A percentile compares a stretch with the other conserved stretches of the same genome.
Evolutionary conservation across 2,888 invertebrate genomes (phyloP).

Genomic region (Emmelina monodactyla): DNA sequence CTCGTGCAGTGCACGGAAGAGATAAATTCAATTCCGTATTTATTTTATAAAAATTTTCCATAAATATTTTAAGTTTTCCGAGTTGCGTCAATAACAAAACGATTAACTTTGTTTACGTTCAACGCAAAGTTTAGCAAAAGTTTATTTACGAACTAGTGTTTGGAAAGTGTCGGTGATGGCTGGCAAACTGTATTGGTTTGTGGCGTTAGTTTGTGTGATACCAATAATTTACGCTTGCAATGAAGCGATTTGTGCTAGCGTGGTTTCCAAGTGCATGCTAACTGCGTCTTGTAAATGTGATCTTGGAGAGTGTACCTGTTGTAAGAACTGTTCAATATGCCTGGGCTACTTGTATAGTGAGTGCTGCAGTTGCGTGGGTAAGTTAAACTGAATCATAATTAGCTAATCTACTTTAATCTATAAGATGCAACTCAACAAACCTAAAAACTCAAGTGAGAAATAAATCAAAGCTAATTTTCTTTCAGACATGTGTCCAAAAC

Average conservation of each 20-base stretch:
- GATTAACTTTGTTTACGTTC: too few species aligned
- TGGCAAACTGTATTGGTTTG: conserved; percentile 34
- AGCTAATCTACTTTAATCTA: too few species aligned
- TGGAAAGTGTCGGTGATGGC: conserved; percentile 32
- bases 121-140: too few species aligned
- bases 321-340: conserved; percentile 92
- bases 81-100: too few species aligned
- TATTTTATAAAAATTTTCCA: too few species aligned
- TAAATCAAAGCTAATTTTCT: too few species aligned
- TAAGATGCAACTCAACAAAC: too few species aligned
- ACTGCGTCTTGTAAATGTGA: conserved; percentile 97
- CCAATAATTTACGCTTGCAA: conserved; percentile 73
- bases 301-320: conserved; percentile 90
- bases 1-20: too few species aligned
- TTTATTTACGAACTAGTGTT: neutral
- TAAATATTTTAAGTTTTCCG: too few species aligned
- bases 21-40: too few species aligned
- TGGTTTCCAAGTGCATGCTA: conserved; percentile 95
- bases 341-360: conserved; percentile 88
- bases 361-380: conserved; percentile 97
- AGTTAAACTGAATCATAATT: conserved; percentile 41
- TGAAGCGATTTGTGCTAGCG: conserved; percentile 93
- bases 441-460: too few species aligned
- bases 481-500: conserved; percentile 92
- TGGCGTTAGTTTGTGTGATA: conserved; percentile 37